phyloP scores from a whole-genome alignment of 2,113 vertebrate genomes.

The Dipodomys ordii region DNA sequence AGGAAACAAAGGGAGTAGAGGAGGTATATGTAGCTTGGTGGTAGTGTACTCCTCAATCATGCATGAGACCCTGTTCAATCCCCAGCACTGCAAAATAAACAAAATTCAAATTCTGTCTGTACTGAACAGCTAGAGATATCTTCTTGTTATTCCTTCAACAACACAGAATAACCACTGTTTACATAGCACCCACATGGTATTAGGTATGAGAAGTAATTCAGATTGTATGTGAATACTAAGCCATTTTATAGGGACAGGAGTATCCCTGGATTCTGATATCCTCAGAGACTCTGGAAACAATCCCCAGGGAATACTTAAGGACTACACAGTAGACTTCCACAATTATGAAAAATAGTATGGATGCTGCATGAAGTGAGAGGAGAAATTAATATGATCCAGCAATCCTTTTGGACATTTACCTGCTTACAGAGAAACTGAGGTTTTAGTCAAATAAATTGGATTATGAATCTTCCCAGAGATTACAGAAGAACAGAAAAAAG shows the following conservation, averaged over 20 bases:
- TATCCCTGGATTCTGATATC: background rate
- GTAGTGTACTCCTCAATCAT: background rate
- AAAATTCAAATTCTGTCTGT: background rate
- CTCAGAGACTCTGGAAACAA: background rate
- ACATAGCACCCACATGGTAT: background rate
- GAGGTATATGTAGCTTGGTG: background rate
- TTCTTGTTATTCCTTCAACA: background rate
- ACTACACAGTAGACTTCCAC: background rate
- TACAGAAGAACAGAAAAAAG: constrained; percentile 51
- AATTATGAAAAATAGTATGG: background rate
- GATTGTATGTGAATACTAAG: background rate
- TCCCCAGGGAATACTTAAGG: background rate
- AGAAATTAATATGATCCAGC: background rate
- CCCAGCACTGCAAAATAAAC: background rate
- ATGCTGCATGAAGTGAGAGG: background rate
- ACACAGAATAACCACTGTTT: background rate
- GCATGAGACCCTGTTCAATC: background rate
- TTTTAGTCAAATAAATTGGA: constrained; percentile 32
- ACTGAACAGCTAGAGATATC: background rate
- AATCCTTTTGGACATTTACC: background rate
- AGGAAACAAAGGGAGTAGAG: background rate
- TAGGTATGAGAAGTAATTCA: background rate
- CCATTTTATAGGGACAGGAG: background rate
- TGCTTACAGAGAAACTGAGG: constrained; percentile 6
- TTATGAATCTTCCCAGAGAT: constrained; percentile 41